A percentile compares a stretch with the other conserved stretches of the same genome.
These are phyloP conservation scores for Rhysida immarginata DNA, from an alignment of 1,140 invertebrate genomes.

Conservation along the genomic window DNA sequence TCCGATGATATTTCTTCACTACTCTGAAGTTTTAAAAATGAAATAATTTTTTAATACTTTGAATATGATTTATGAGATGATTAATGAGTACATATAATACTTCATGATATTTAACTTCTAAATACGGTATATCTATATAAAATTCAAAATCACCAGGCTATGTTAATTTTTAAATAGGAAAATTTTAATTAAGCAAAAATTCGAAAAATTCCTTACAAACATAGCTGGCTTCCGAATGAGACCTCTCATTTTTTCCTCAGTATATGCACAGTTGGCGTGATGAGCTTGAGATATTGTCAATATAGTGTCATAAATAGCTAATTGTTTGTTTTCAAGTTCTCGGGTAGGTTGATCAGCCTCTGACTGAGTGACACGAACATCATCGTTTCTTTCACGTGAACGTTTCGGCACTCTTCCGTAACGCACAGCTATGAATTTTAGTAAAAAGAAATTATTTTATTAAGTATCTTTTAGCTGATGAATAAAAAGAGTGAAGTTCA, in stretches of 20 bases:
- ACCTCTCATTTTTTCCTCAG: conserved; percentile 61
- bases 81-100: not conserved
- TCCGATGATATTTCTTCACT: conserved; percentile 19
- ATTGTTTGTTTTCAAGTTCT: conserved; percentile 31
- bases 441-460: not conserved
- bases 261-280: conserved; percentile 73
- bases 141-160: not conserved
- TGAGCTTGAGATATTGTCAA: conserved; percentile 78
- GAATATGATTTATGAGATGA: not conserved
- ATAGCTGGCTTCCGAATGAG: conserved; percentile 54
- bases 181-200: not conserved
- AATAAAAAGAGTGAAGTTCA: conserved; percentile 5
- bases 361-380: conserved; percentile 22
- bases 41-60: not conserved
- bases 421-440: conserved; percentile 73
- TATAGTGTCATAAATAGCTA: conserved; percentile 68
- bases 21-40: conserved; percentile 19
- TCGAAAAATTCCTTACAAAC: conserved; percentile 34
- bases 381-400: conserved; percentile 57
- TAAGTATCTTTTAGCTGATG: not conserved
- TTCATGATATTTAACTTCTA: not conserved
- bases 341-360: conserved; percentile 20
- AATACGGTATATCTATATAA: not conserved
- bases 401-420: conserved; percentile 91
- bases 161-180: not conserved